Evolutionary conservation across 2,113 vertebrate genomes (phyloP).

Genomic region (Proteles cristata): DNA sequence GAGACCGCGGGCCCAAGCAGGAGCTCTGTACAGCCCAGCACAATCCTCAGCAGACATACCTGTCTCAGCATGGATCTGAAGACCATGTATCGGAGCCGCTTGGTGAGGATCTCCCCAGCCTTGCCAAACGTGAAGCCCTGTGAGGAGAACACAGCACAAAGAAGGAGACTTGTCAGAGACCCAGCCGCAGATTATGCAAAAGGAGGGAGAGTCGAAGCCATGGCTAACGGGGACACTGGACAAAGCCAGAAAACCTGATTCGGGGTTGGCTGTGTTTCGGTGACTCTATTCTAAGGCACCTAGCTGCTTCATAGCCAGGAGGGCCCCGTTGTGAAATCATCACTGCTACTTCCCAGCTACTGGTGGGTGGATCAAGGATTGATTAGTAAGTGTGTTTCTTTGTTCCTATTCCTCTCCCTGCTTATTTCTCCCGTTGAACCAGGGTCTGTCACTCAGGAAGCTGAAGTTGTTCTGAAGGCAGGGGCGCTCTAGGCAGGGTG

Average conservation of each 20-base stretch:
- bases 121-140: constrained; percentile 96
- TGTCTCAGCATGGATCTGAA: constrained; percentile 97
- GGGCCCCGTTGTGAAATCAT: neutral
- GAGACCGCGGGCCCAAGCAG: no score
- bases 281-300: rapidly evolving
- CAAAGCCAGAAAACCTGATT: neutral
- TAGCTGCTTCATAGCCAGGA: rapidly evolving
- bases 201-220: neutral
- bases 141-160: neutral
- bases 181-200: rapidly evolving
- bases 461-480: neutral
- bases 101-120: constrained; percentile 96
- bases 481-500: rapidly evolving
- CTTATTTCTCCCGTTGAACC: neutral
- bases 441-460: neutral
- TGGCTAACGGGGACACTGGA: neutral
- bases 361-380: no score
- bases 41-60: constrained; percentile 81
- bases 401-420: no score
- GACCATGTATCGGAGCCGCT: constrained; percentile 91
- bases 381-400: neutral
- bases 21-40: rapidly evolving
- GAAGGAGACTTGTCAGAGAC: neutral
- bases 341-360: neutral
- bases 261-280: neutral